Conservation (phyloP, 2,797 vertebrate genomes). For the Antrozous pallidus region DNA sequence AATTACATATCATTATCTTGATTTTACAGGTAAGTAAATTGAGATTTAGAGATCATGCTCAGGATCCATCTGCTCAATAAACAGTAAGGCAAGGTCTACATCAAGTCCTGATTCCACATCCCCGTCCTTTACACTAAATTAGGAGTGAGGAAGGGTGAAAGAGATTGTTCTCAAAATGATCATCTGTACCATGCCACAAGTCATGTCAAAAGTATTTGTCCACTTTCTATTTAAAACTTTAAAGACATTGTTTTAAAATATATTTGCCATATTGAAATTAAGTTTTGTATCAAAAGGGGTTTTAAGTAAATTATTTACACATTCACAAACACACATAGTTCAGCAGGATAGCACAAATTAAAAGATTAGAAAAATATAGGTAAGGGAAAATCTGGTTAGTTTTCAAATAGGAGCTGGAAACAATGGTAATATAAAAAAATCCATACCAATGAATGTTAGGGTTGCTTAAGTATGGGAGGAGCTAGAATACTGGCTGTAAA, state of each 20-base stretch:
- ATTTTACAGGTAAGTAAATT: constrained; percentile 35
- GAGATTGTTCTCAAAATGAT: background rate
- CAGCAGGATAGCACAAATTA: background rate
- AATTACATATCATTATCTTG: constrained; percentile 7
- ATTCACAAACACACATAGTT: background rate
- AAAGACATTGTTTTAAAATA: constrained; percentile 21
- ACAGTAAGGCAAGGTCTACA: background rate
- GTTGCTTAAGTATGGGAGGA: background rate
- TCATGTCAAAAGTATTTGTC: background rate
- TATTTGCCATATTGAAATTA: background rate
- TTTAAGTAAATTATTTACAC: background rate
- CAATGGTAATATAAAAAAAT: background rate
- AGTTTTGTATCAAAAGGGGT: constrained; percentile 7
- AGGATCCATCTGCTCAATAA: constrained; percentile 2
- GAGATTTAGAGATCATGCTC: background rate
- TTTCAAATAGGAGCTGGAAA: background rate
- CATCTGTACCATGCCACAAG: background rate
- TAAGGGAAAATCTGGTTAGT: background rate
- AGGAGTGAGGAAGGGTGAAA: background rate
- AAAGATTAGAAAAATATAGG: constrained; percentile 5
- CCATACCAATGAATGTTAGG: background rate
- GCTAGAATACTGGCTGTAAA: background rate
- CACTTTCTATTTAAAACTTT: constrained; percentile 29
- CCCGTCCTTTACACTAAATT: background rate
- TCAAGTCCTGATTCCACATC: background rate